Conservation (phyloP, 2,888 invertebrate species). For the Chromoteleia sp. region DNA sequence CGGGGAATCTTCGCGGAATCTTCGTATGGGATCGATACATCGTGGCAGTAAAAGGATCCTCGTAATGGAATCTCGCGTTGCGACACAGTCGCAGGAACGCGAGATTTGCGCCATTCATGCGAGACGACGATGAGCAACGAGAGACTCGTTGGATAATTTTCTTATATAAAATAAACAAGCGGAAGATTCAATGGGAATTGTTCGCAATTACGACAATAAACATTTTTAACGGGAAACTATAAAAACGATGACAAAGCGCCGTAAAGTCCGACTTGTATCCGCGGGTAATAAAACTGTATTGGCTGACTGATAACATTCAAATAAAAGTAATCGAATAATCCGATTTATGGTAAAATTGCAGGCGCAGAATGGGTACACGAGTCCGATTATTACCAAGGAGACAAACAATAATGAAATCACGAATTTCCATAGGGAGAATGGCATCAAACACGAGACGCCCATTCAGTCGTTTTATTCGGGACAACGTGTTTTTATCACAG, state of each 20-base stretch:
- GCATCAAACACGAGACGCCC: slow-evolving; percentile 77
- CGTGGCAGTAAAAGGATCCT: slow-evolving; percentile 67
- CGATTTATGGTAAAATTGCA: slow-evolving; percentile 57
- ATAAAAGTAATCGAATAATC: slow-evolving; percentile 28
- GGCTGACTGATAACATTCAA: too few relatives aligned
- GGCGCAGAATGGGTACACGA: slow-evolving; percentile 70
- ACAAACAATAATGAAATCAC: slow-evolving; percentile 76
- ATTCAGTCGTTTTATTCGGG: slow-evolving; percentile 80
- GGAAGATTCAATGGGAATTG: slow-evolving; percentile 7
- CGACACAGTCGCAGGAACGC: slow-evolving; percentile 63
- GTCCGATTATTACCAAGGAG: slow-evolving; percentile 71
- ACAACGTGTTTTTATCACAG: slow-evolving; percentile 80
- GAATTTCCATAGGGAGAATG: slow-evolving; percentile 71
- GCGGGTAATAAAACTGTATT: too few relatives aligned
- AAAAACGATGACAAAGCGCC: slow-evolving; percentile 21
- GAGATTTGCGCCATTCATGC: slow-evolving; percentile 66
- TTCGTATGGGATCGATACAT: slow-evolving; percentile 60
- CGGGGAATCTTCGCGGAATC: slow-evolving; percentile 62
- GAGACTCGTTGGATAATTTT: slow-evolving; percentile 35
- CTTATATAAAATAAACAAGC: slow-evolving; percentile 30
- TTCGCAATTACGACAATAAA: slow-evolving; percentile 5
- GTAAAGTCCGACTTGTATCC: too few relatives aligned
- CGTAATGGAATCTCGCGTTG: slow-evolving; percentile 67
- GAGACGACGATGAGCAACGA: slow-evolving; percentile 51
- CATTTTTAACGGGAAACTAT: too few relatives aligned